These are phyloP conservation scores for Caenorhabditis tropicalis DNA, from an alignment of 1,140 invertebrate species.

Conservation along the genomic window DNA sequence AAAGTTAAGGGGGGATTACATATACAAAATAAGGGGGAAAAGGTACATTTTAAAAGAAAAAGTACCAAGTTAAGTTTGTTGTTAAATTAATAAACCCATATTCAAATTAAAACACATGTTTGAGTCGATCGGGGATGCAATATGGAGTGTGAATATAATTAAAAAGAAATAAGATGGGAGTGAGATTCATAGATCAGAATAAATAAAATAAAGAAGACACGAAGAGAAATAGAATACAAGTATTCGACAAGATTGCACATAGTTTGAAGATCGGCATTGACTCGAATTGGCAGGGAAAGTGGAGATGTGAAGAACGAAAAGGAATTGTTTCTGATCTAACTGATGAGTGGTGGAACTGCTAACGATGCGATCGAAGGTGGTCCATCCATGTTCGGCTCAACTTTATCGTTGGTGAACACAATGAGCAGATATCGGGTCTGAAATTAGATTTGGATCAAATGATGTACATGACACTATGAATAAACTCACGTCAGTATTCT, in stretches of 20 bases:
- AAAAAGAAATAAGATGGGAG: background rate
- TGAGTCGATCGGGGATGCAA: constrained; percentile 31
- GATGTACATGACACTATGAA: background rate
- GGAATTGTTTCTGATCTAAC: background rate
- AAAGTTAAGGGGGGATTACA: background rate
- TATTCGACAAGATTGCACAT: constrained; percentile 38
- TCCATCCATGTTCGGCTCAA: background rate
- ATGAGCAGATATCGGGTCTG: constrained; percentile 12
- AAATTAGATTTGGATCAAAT: background rate
- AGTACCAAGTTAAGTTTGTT: constrained; percentile 7
- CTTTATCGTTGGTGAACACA: constrained; percentile 30
- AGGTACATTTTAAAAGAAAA: background rate
- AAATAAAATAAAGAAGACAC: background rate
- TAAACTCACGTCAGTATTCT: background rate
- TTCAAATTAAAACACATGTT: constrained; percentile 34
- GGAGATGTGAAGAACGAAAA: background rate
- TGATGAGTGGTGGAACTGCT: background rate
- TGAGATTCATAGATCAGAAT: background rate
- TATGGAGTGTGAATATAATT: too few relatives aligned
- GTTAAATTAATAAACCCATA: constrained; percentile 27
- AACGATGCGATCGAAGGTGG: background rate
- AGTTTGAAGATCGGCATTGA: constrained; percentile 8
- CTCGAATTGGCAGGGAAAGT: background rate
- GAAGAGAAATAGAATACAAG: background rate
- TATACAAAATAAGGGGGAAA: background rate